A percentile compares a stretch with the other conserved stretches of the same genome.
These are phyloP conservation scores for Willisornis vidua DNA, from an alignment of 2,113 vertebrate species.

Conservation along the genomic window DNA sequence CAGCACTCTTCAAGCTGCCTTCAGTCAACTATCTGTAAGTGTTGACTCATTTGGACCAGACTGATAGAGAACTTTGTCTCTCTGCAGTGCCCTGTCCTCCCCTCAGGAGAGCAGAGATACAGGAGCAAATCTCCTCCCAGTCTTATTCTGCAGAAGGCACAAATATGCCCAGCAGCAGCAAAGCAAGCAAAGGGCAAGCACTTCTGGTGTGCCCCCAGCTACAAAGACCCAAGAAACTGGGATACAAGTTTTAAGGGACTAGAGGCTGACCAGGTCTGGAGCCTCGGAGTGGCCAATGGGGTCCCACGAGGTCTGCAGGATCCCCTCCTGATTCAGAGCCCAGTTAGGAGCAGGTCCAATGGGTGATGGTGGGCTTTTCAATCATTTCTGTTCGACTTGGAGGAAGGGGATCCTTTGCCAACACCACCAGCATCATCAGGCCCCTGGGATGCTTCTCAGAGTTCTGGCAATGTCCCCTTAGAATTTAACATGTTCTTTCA, in stretches of 20 bases:
- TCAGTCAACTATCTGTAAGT: conserved; percentile 64
- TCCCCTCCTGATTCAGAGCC: not conserved
- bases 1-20: conserved; percentile 39
- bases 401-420: not conserved
- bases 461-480: not conserved
- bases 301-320: not conserved
- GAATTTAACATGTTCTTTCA: not conserved
- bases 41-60: not conserved
- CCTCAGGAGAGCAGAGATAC: not conserved
- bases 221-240: not conserved
- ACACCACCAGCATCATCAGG: not conserved
- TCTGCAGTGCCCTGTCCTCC: not conserved
- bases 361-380: not conserved
- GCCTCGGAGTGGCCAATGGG: not conserved
- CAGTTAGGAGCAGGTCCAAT: not conserved
- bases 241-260: not conserved
- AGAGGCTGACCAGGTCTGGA: not conserved
- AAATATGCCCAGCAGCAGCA: not conserved
- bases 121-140: not conserved
- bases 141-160: not conserved
- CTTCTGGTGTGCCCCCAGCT: not conserved
- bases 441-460: not conserved
- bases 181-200: not conserved
- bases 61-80: not conserved
- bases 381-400: not conserved